Evolutionary conservation across 2,888 invertebrate genomes (phyloP).

Genomic region (Idaea biselata): DNA sequence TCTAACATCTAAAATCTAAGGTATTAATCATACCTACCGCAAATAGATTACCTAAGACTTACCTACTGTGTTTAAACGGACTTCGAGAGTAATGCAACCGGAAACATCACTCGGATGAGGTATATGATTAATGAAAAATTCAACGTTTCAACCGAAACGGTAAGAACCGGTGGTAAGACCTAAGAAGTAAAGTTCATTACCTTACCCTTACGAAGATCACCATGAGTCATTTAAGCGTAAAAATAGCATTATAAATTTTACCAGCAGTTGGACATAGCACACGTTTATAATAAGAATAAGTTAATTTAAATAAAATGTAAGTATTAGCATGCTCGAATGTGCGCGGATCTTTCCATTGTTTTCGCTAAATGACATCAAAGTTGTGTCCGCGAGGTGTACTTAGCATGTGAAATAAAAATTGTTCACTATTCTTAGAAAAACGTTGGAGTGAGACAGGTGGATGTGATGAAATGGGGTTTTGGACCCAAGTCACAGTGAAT

Average conservation of each 20-base stretch:
- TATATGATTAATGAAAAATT: no score
- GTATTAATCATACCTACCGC: no score
- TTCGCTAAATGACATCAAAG: constrained; percentile 80
- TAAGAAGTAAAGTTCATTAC: constrained; percentile 51
- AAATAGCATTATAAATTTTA: constrained; percentile 75
- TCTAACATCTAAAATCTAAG: no score
- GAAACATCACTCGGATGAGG: no score
- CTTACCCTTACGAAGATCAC: constrained; percentile 61
- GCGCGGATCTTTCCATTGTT: constrained; percentile 74
- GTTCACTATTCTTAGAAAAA: constrained; percentile 61
- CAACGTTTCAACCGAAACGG: no score
- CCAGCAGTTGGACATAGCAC: constrained; percentile 62
- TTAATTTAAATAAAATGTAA: constrained; percentile 73
- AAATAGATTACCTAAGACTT: no score
- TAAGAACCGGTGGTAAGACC: no score
- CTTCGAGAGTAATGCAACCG: no score
- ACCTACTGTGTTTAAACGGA: no score
- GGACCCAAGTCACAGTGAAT: constrained; percentile 16
- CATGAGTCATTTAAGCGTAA: constrained; percentile 72
- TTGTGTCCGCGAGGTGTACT: constrained; percentile 68
- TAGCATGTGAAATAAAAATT: constrained; percentile 70
- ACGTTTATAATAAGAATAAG: constrained; percentile 73
- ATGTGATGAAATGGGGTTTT: constrained; percentile 25
- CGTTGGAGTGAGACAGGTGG: constrained; percentile 45
- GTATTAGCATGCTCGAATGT: constrained; percentile 67